Evolutionary conservation across 2,113 vertebrate species (phyloP), one percentile per base, ranked within the genome.

Genomic region (Promerops cafer): DNA sequence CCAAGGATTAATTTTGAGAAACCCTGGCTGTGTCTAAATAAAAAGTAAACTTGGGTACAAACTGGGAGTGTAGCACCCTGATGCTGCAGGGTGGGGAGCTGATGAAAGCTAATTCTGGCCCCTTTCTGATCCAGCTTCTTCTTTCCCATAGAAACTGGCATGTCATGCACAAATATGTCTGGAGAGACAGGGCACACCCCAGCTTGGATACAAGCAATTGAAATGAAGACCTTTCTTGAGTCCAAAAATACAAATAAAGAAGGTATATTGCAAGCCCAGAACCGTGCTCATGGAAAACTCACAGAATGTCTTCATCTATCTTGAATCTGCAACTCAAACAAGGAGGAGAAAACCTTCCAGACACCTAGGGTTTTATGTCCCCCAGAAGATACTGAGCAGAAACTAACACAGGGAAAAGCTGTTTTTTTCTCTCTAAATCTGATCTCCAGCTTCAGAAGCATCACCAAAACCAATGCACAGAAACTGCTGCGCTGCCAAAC

Each of bases 311-410:
- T 84, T 75, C 35, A 54, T 57, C 24, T 63, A 4, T 31, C 45
- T 82, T 30, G 45, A 79, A 60, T 37, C 27, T 88, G 52, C 18
- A 81, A 37, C 22, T 57, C 56, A 59, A 40, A 27, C 6, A n/a
- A 63, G 47, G 18, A 57, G 16, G 22, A 84, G 52, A 71, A 77
- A 63, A 7, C 7, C 35, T 76, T 60, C 33, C 44, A 64, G 23
- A 66, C 5, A 35, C 21, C 3, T 52, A 9, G 8, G 2, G 21
- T 1, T 37, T 86, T 64, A 24, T 11, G 8, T 10, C 2, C 3
- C 7, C 9, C 14, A 44, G n/a, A 59, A 60, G 28, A 40, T n/a
- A 50, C 20, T 56, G 31, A 88, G 30, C 10, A 49, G 63, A 59
- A 9, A 13, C 11, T 45, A 37, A 49, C 6, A 42, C 3, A 13